A percentile compares a stretch with the other conserved stretches of the same genome.
Evolutionary conservation across 1,140 invertebrate species (phyloP).

Genomic region (Diachasma alloeum): DNA sequence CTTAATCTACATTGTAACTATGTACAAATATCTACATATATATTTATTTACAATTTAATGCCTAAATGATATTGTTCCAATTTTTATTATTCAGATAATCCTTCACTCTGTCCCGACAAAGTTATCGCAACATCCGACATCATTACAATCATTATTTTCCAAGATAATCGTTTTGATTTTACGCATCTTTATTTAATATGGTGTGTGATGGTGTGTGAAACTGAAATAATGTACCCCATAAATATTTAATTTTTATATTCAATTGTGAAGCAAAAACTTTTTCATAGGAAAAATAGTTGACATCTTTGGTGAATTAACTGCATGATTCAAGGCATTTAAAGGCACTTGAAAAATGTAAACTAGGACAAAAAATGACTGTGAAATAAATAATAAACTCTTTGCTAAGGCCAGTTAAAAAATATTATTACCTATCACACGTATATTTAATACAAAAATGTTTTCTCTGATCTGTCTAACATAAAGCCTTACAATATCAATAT

Average conservation of each 20-base stretch:
- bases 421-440: background rate
- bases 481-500: too few relatives aligned
- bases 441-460: too few relatives aligned
- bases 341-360: conserved; percentile 47
- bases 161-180: too few relatives aligned
- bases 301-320: conserved; percentile 2
- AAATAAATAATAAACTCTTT: background rate
- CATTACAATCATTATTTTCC: background rate
- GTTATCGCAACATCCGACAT: conserved; percentile 45
- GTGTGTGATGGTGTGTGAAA: background rate
- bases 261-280: background rate
- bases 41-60: conserved; percentile 19
- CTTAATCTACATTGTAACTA: conserved; percentile 23
- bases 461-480: too few relatives aligned
- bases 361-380: conserved; percentile 40
- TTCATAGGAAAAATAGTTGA: background rate
- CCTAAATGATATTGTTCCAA: too few relatives aligned
- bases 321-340: background rate
- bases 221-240: background rate
- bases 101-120: conserved; percentile 29
- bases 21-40: background rate
- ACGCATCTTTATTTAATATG: too few relatives aligned
- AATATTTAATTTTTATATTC: background rate
- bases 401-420: background rate
- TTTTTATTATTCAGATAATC: background rate